Evolutionary conservation across 2,113 vertebrate species (phyloP), one percentile per base, ranked within the genome.

Genomic region (Myiozetetes cayanensis): DNA sequence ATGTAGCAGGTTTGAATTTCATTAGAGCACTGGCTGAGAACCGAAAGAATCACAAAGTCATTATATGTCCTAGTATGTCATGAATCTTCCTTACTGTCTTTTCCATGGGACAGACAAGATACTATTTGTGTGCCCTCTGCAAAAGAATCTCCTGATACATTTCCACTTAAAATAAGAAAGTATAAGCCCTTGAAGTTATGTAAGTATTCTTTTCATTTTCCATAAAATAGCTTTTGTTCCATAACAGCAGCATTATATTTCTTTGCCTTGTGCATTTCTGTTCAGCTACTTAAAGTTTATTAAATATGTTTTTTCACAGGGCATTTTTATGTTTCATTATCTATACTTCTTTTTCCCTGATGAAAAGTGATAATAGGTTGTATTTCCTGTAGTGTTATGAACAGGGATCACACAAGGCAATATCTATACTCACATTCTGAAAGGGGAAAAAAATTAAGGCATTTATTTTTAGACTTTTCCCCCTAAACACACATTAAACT

Each of bases 1-100:
- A 96, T 96, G 96, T 95, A 95, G 90, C 96, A 92, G 95, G 92
- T 95, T 96, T 96, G 96, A 95, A 97, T 98, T 98, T 98, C 97
- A 98, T 98, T 97, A 97, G 89, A 97, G 87, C 84, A 68, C 93
- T 94, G 92, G 65, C 96, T 95, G 96, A 91, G 93, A 95, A 93
- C 87, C 39, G 87, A 95, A 95, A 85, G 89, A 91, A 93, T 94
- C n/a, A 19, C 65, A 2, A 96, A 94, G 96, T 85, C 52, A 1
- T 91, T 95, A 41, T 82, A 93, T 72, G 87, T 74, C 92, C 65
- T 79, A 43, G 23, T 12, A 13, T 76, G 83, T 46, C 82, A 77
- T 55, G 85, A 90, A 59, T 85, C 76, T 93, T 82, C 85, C 87
- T 47, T 18, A 39, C 25, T 18, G 15, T 62, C 75, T 87, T 87